Evolutionary conservation across 2,797 vertebrate species (phyloP), one percentile per base, ranked within the genome.

Genomic region (Liasis olivaceus): DNA sequence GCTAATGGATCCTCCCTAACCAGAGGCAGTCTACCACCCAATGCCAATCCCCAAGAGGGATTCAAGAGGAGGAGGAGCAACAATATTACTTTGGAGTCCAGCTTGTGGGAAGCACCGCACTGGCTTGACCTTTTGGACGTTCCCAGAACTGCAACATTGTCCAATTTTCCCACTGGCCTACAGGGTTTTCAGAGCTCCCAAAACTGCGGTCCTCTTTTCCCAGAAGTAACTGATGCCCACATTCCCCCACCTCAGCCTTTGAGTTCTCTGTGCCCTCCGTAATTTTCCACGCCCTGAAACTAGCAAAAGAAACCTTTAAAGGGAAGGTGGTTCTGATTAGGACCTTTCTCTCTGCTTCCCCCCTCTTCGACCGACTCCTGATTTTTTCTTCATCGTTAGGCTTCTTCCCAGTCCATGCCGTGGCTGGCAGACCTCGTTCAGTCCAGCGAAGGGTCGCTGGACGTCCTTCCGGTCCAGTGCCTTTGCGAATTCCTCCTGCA

Each of bases 321-420:
- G 51, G 51, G 7, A 51, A 51, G 7, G 51, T 54, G 6, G 0
- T n/a, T 42, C 20, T 2, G 3, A 12, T 22, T 1, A n/a, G 12
- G 3, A 20, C 28, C 7, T 4, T 12, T 22, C 59, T 31, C 59
- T 31, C 54, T 12, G n/a, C n/a, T 4, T 42, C 42, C 51, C 60
- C 13, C 2, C 42, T 56, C 15, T 62, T 28, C 22, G 4, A 22
- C 26, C 0, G 7, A n/a, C 1, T 17, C 26, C 56, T n/a, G 13
- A 15, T 17, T 56, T 4, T 17, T 56, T 4, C 28, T 0, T 93
- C 3, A 2, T 91, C 85, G 20, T 5, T 90, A 99, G 99, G 99
- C 99, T 9, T 99, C 99, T 0, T 99, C 99, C 0, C 99, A 99
- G 97, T 99, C 99, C 87, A 99, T 99, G 99, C 99, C 99, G 0